Conservation (phyloP, 2,113 vertebrate genomes). For the Neogobius melanostomus region DNA sequence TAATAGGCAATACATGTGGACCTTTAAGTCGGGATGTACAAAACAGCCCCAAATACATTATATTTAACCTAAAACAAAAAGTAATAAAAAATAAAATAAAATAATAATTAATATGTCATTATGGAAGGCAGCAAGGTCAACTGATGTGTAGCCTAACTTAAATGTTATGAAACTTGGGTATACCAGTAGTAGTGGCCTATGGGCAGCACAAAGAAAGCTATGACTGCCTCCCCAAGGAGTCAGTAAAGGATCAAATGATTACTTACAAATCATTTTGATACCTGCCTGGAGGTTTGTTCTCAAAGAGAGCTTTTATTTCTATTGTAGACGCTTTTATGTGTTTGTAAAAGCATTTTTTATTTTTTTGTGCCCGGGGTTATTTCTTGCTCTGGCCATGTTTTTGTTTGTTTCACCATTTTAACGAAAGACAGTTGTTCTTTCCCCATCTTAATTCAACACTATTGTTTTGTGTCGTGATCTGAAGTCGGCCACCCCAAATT, state of each 20-base stretch:
- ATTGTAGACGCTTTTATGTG: neutral
- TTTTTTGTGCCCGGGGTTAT: neutral
- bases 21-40: neutral
- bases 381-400: no score
- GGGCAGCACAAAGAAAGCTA: neutral
- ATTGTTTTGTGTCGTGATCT: no score
- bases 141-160: neutral
- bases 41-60: neutral
- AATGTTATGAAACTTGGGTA: neutral
- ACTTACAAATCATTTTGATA: constrained; percentile 10
- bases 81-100: neutral
- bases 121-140: neutral
- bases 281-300: neutral
- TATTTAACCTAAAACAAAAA: neutral
- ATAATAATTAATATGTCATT: neutral
- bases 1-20: neutral
- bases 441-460: no score
- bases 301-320: neutral
- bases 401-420: neutral
- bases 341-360: neutral
- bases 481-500: no score
- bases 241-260: constrained; percentile 6
- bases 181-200: neutral
- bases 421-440: no score
- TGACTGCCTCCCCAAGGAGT: neutral